Percentiles rank a stretch among this genome's conserved stretches.
These are phyloP conservation scores for Petrocephalus zakoni DNA, from an alignment of 2,113 vertebrate species.

Conservation along the genomic window DNA sequence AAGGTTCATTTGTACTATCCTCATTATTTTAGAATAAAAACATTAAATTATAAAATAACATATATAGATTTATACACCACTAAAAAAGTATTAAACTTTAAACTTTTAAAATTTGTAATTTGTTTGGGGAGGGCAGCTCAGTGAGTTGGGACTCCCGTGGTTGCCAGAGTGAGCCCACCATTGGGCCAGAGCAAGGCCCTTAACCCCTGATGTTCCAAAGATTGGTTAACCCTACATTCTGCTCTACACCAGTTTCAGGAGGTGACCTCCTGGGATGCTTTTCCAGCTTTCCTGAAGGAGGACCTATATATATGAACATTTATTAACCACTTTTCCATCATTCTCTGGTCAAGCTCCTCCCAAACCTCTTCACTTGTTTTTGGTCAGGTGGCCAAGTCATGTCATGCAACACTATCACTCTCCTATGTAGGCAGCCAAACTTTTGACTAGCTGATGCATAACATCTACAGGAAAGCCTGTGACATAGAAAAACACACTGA, in stretches of 20 bases:
- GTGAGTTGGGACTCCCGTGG: neutral
- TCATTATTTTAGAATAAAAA: neutral
- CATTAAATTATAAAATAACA: neutral
- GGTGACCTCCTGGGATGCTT: neutral
- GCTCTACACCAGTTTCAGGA: neutral
- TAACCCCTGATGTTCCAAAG: neutral
- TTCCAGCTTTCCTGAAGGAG: neutral
- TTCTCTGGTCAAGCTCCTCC: neutral
- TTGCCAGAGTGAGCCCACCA: neutral
- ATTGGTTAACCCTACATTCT: neutral
- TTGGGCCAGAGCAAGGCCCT: neutral
- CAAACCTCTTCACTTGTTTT: neutral
- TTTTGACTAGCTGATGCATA: neutral
- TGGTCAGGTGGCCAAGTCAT: neutral
- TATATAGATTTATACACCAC: neutral
- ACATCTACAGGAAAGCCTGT: neutral
- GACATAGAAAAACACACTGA: neutral
- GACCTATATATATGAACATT: neutral
- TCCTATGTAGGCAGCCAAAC: neutral
- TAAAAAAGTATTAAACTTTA: neutral
- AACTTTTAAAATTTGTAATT: too few species aligned
- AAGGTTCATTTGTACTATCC: neutral
- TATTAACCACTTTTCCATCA: neutral
- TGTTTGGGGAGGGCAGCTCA: neutral
- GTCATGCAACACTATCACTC: neutral